A percentile compares a stretch with the other conserved stretches of the same genome.
These are phyloP conservation scores for Sebastes steindachneri DNA, from an alignment of 2,797 vertebrate genomes.

Conservation along the genomic window DNA sequence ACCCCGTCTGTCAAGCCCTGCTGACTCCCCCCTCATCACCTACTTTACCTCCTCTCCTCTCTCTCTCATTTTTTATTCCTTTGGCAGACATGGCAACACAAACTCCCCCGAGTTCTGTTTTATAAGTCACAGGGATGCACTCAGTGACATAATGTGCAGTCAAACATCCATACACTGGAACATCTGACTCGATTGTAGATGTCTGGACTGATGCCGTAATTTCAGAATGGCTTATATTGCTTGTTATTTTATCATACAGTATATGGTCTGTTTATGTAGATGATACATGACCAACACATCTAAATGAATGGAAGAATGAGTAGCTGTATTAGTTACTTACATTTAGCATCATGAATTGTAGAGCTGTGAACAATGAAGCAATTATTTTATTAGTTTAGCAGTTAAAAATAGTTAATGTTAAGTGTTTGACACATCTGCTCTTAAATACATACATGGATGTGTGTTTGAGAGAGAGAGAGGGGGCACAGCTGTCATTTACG, in stretches of 20 bases:
- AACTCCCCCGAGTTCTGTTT: not conserved
- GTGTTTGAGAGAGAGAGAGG: not conserved
- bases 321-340: not conserved
- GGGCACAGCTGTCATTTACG: constrained; percentile 66
- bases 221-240: not conserved
- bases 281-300: not conserved
- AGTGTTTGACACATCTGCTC: constrained; percentile 35
- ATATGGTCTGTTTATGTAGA: not conserved
- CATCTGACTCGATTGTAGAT: not conserved
- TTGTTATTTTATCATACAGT: not conserved
- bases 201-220: not conserved
- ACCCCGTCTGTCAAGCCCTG: constrained; percentile 36
- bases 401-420: not conserved
- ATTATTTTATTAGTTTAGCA: not conserved
- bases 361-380: not conserved
- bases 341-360: not conserved
- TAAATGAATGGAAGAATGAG: not conserved
- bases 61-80: not conserved
- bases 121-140: not conserved
- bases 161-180: not conserved
- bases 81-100: constrained; percentile 1
- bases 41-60: not conserved
- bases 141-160: constrained; percentile 3
- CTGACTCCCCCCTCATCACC: constrained; percentile 43
- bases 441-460: not conserved